Base-by-base conservation (phyloP, 1,140 invertebrate genomes). In the Drosophila seguyi region DNA sequence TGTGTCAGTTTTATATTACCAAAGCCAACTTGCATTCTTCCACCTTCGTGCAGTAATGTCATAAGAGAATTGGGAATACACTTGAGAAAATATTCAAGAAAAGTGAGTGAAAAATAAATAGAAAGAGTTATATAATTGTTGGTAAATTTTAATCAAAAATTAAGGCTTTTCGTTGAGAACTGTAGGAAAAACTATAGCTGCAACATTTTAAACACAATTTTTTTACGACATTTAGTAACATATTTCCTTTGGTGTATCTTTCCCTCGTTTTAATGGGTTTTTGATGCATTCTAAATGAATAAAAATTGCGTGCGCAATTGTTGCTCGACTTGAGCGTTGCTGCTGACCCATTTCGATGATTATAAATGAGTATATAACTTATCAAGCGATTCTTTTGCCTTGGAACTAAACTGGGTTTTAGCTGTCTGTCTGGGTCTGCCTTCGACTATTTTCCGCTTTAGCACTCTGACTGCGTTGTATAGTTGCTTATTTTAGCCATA, bases 201-300 rank as follows among this genome's bases (percentile, higher is more conserved):
- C 48, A 3, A 14, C 6, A 31, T 31, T 18, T 14, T 31, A 20
- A 13, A n/a, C 4, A 2, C 2, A 5, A 11, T n/a, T 18, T 50
- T 22, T 34, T 2, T 7, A 20, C 3, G 6, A 13, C n/a, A 14
- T 20, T 16, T 53, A 7, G 20, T 14, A 36, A 7, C 6, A 5
- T 0, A 20, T 55, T 55, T 44, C 5, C 34, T 16, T 45, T 16
- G 3, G 22, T 16, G 36, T 59, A 38, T 41, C 34, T 72, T 59
- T 53, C 20, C 14, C 47, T n/a, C 25, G 25, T 18, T 39, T 68
- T 69, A 69, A 69, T 68, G 45, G 66, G 14, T 67, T 68, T 67
- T 67, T 68, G 63, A 69, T 69, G 66, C 66, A 68, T 69, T 69
- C 61, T 68, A 72, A 59, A 72, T 72, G 34, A 71, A 72, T 59